A percentile compares a stretch with the other conserved stretches of the same genome.
phyloP scores from a whole-genome alignment of 2,888 invertebrate genomes.

The Scaptomyza polygonia region DNA sequence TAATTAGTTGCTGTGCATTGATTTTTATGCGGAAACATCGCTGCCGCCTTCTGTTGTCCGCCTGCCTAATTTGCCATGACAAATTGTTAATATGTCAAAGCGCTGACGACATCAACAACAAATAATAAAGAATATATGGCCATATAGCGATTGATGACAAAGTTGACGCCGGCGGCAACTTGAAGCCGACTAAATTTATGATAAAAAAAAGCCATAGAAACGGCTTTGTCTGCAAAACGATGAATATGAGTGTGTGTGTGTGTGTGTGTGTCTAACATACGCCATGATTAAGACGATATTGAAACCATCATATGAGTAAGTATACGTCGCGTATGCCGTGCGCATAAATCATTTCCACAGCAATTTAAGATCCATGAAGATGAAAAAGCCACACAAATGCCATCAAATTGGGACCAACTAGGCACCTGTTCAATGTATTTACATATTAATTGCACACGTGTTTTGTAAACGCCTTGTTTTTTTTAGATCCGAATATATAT shows the following conservation, averaged over 20 bases:
- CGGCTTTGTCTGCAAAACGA: conserved; percentile 31
- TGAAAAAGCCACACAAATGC: conserved; percentile 22
- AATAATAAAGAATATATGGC: conserved; percentile 32
- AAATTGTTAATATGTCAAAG: conserved; percentile 78
- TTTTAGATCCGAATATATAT: too few relatives aligned
- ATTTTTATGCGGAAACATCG: conserved; percentile 60
- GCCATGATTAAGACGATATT: conserved; percentile 62
- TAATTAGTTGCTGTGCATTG: conserved; percentile 77
- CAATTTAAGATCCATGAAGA: conserved; percentile 22
- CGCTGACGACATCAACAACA: conserved; percentile 30
- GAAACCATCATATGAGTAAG: conserved; percentile 69
- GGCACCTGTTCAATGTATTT: conserved; percentile 48
- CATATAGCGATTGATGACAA: conserved; percentile 42
- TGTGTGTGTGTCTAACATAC: conserved; percentile 33
- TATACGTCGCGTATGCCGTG: conserved; percentile 55
- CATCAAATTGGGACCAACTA: conserved; percentile 21
- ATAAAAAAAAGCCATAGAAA: conserved; percentile 71
- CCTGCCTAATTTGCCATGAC: conserved; percentile 73
- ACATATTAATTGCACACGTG: conserved; percentile 39
- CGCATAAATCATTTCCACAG: conserved; percentile 66
- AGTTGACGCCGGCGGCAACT: conserved; percentile 37
- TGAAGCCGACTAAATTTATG: conserved; percentile 67
- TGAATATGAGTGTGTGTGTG: too few relatives aligned
- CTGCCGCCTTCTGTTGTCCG: conserved; percentile 32
- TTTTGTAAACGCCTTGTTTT: too few relatives aligned